Evolutionary conservation across 2,797 vertebrate species (phyloP), one percentile per base, ranked within the genome.

Genomic region (Cirrhinus molitorella): DNA sequence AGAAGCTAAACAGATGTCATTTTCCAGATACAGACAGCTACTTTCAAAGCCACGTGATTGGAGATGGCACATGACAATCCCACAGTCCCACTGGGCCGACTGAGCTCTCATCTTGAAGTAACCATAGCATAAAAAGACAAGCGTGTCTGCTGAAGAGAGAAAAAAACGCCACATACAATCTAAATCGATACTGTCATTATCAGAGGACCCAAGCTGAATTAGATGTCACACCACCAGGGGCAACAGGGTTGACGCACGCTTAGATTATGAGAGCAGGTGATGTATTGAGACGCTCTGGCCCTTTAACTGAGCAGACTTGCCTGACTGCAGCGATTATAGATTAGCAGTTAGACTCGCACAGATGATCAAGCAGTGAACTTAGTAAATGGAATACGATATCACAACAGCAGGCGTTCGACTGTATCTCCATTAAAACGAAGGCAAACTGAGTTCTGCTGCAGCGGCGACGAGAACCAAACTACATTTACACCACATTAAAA

Each of bases 101-200:
- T 76, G 77, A 53, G 66, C 78, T 53, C 78, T 77, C 79, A 21
- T 47, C 28, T 67, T 74, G 74, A 81, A 80, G 80, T 66, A 79
- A 73, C 81, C 74, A 53, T 80, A 61, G 66, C 80, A 70, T 82
- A 85, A 87, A 90, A 88, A 89, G 85, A 88, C 86, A 83, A 67
- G 40, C 76, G 66, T 43, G 66, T 84, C 83, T 81, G 84, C 83
- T 59, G 28, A 82, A 88, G 88, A 80, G 73, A 76, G 84, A 87
- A 43, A 73, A 34, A 67, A 67, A 10, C 3, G 11, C 21, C 73
- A 77, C 63, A 89, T 83, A 87, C 85, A 83, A 89, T 87, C 85
- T 81, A 84, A 90, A 94, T 95, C 93, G 87, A 93, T 94, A 94
- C 65, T 83, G 91, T 88, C 89, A 94, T 94, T 92, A 95, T 90